Base-by-base conservation (phyloP, 1,140 invertebrate species). In the Drosophila sechellia region DNA sequence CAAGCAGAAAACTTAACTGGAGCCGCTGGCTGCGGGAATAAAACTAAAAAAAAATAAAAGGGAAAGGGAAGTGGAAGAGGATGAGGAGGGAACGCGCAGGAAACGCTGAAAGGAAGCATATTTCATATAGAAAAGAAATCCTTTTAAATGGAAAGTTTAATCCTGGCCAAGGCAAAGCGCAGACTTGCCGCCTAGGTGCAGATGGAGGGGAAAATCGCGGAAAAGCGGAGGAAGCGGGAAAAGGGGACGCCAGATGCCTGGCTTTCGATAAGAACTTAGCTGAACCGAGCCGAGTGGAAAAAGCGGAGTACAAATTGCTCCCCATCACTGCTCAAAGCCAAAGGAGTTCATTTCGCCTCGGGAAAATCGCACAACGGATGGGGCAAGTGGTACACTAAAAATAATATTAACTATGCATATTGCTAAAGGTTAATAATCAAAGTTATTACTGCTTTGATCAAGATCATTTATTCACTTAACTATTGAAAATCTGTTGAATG, bases 61-160 rank as follows among this genome's bases (percentile, higher is more conserved):
- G 20, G 2, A 10, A 8, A 31, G 8, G 31, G 31, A 31, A 10
- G 0, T 0, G 31, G 31, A 31, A 31, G 8, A 10, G 5, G 25
- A 5, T 17, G 12, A 13, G 45, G 4, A 42, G 52, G 11, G 37
- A 64, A 22, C 17, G 66, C 53, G 63, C 71, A 83, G 83, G 72
- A 87, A 83, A 46, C 66, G 79, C 64, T 87, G 83, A 87, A 79
- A 89, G 84, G 76, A 77, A 89, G 77, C 84, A 83, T 89, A 89
- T 89, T 89, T 84, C 84, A 84, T 80, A 89, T 65, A 63, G 55
- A 83, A 83, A 83, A 74, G 77, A 89, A 89, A 89, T 89, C 85
- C 77, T 84, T 87, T 87, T 87, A 87, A 89, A 84, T 84, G 70
- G 79, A 83, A 87, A 89, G 72, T 87, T 87, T 79, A 87, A 87